phyloP scores from a whole-genome alignment of 1,140 invertebrate species.

The Augochlora pura region DNA sequence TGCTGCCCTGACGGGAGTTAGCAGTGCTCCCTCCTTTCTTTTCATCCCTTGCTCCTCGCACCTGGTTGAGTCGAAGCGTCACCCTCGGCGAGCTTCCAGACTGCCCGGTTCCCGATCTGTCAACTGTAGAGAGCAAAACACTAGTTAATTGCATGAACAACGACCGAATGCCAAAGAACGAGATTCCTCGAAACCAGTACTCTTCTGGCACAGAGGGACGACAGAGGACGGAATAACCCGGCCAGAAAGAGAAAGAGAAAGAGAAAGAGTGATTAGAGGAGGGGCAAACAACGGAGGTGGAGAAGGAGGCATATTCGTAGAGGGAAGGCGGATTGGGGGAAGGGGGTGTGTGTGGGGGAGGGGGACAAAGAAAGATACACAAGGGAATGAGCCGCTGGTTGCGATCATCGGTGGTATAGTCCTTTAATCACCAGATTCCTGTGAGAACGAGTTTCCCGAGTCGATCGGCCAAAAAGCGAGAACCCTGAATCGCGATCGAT shows the following conservation, averaged over 20 bases:
- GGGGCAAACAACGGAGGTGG: too few species aligned
- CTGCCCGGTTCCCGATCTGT: slow-evolving; percentile 78
- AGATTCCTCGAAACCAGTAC: slow-evolving; percentile 21
- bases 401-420: slow-evolving; percentile 22
- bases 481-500: slow-evolving; percentile 40
- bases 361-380: background rate
- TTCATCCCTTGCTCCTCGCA: slow-evolving; percentile 81
- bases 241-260: slow-evolving; percentile 15
- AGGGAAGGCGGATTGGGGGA: too few species aligned
- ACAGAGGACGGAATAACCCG: background rate
- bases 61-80: slow-evolving; percentile 82
- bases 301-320: too few species aligned
- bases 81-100: slow-evolving; percentile 81
- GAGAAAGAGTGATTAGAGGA: background rate
- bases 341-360: too few species aligned
- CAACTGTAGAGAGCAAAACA: slow-evolving; percentile 69
- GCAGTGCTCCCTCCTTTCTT: slow-evolving; percentile 72
- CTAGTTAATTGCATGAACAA: slow-evolving; percentile 37
- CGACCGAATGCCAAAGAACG: slow-evolving; percentile 10
- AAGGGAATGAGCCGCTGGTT: background rate
- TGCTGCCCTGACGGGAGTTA: slow-evolving; percentile 66
- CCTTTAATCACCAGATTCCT: slow-evolving; percentile 24
- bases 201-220: background rate
- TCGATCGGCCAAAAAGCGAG: background rate
- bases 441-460: slow-evolving; percentile 38